Evolutionary conservation across 2,113 vertebrate species (phyloP).

Genomic region (Condylura cristata): DNA sequence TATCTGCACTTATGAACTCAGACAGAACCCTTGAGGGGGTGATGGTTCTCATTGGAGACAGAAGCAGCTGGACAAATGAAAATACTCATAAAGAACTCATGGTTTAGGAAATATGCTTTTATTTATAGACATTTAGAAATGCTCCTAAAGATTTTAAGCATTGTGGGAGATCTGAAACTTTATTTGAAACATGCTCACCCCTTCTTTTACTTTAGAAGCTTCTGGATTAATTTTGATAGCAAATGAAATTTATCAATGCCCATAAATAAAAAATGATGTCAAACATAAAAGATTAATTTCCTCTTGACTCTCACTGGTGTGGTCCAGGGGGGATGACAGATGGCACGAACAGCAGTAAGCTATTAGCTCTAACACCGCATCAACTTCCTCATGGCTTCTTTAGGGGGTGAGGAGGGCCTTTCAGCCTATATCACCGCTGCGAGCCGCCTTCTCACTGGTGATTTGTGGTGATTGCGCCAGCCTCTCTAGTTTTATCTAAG

Average conservation of each 20-base stretch:
- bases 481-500: background rate
- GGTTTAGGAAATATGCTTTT: background rate
- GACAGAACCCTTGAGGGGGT: background rate
- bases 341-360: background rate
- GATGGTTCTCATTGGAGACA: background rate
- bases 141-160: background rate
- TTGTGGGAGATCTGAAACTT: background rate
- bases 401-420: background rate
- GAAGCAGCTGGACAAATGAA: background rate
- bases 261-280: background rate
- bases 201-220: background rate
- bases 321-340: background rate
- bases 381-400: background rate
- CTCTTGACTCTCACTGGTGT: background rate
- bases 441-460: background rate
- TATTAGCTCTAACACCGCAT: background rate
- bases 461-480: conserved; percentile 22
- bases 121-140: background rate
- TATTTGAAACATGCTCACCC: background rate
- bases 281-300: background rate
- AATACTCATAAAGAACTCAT: background rate
- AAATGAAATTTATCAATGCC: background rate
- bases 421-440: background rate
- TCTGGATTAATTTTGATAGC: background rate
- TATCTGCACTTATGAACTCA: background rate